Conservation (phyloP, 2,888 invertebrate genomes). For the Eretmocerus hayati region DNA sequence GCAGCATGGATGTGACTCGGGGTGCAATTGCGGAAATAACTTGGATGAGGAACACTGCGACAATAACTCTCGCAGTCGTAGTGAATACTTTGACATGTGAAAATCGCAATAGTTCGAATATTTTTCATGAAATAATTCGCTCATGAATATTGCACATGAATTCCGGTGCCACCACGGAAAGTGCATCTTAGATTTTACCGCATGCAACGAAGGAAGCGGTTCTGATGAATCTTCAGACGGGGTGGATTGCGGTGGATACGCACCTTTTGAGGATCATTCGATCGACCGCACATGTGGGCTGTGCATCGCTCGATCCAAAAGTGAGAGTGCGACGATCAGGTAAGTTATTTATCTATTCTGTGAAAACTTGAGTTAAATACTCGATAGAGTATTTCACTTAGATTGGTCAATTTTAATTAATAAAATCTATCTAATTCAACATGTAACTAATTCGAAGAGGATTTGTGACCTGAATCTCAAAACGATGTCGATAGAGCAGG, state of each 20-base stretch:
- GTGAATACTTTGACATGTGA: conserved; percentile 12
- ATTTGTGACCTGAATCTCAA: too few species aligned
- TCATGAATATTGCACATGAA: conserved; percentile 31
- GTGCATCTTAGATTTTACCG: conserved; percentile 62
- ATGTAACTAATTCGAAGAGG: too few species aligned
- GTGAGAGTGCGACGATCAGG: conserved; percentile 46
- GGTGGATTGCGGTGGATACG: conserved; percentile 45
- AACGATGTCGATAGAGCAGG: too few species aligned
- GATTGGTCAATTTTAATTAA: too few species aligned
- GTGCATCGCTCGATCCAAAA: conserved; percentile 43
- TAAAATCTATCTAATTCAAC: too few species aligned
- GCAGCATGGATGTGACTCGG: conserved; percentile 50
- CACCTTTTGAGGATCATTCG: conserved; percentile 28
- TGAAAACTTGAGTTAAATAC: too few species aligned
- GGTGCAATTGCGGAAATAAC: conserved; percentile 52
- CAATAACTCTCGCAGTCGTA: conserved; percentile 22
- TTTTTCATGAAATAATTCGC: too few species aligned
- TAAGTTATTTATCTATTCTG: conserved; percentile 8
- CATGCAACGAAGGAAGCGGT: conserved; percentile 69
- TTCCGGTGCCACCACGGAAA: conserved; percentile 62
- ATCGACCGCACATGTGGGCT: conserved; percentile 40
- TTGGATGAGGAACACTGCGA: conserved; percentile 55
- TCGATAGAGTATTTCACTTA: too few species aligned
- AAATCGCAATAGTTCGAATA: too few species aligned
- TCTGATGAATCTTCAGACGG: conserved; percentile 72